These are phyloP conservation scores for Lasioglossum zephyrum DNA, from an alignment of 2,888 invertebrate genomes.

Conservation along the genomic window DNA sequence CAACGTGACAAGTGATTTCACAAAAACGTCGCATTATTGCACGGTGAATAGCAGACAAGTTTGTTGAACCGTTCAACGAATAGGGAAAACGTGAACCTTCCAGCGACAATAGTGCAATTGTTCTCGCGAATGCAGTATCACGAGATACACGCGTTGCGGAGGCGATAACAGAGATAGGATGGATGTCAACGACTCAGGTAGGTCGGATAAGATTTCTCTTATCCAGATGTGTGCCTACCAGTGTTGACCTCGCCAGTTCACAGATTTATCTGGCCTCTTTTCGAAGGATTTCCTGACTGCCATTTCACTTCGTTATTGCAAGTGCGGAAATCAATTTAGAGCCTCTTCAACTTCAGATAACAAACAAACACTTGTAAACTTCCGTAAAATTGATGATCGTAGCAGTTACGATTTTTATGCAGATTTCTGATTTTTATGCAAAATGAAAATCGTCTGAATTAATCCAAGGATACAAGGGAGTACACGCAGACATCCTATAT, in stretches of 20 bases:
- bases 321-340: slow-evolving; percentile 5
- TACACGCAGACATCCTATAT: too few species aligned
- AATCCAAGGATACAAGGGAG: not conserved
- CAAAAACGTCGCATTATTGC: not conserved
- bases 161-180: slow-evolving; percentile 43
- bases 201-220: slow-evolving; percentile 53
- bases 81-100: slow-evolving; percentile 2
- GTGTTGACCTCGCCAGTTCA: slow-evolving; percentile 36
- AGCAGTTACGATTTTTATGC: too few species aligned
- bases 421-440: not conserved
- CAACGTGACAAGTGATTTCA: not conserved
- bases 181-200: slow-evolving; percentile 58
- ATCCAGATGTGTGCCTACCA: slow-evolving; percentile 48
- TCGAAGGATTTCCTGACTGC: not conserved
- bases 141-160: slow-evolving; percentile 20
- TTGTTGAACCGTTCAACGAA: not conserved
- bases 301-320: not conserved
- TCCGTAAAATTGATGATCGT: not conserved
- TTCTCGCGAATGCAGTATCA: slow-evolving; percentile 45
- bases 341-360: not conserved
- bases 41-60: not conserved
- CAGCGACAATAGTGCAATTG: slow-evolving; percentile 41
- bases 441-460: not conserved
- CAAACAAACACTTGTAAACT: not conserved
- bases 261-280: not conserved